Base-by-base conservation (phyloP, 2,797 vertebrate genomes). In the Psittacula derbiana region DNA sequence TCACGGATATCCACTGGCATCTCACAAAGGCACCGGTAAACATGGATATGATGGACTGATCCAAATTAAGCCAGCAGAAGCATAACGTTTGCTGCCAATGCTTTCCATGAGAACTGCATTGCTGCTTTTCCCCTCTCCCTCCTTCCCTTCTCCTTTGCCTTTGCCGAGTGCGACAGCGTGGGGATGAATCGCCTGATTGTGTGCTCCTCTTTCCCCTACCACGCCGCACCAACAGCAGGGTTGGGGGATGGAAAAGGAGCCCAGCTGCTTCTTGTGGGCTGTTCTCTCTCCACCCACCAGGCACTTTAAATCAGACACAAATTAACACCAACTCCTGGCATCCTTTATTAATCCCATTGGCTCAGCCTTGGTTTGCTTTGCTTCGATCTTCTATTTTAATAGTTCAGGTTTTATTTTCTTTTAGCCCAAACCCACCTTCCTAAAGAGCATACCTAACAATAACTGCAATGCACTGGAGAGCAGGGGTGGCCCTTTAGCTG, bases 221-320 rank as follows among this genome's bases (percentile, higher is more conserved):
- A 78, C 33, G 40, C 65, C 25, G 36, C 92, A 91, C 91, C 91
- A 96, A 55, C 96, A 97, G 96, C 96, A 96, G 96, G 94, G 83
- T 33, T 97, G 96, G 96, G 96, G 96, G 96, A 97, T 96, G 96
- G 96, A 96, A 81, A 80, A 76, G 86, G 83, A 97, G 95, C 96
- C 96, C 96, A 97, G 96, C 95, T 97, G 96, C 96, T 96, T 95
- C 96, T 91, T 93, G 96, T 96, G 94, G 95, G 95, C 74, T 97
- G 96, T 96, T 97, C 96, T 97, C 86, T 96, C 95, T 90, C 96
- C 96, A 85, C 96, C 96, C 96, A 97, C 96, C 88, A 92, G 74
- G 93, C 96, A 88, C 93, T 96, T 97, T 92, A 96, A 97, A 97
- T 97, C 96, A 95, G 96, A 94, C 93, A 76, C 94, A 96, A 94